Conservation (phyloP, 2,113 vertebrate species). For the Syngnathus scovelli region DNA sequence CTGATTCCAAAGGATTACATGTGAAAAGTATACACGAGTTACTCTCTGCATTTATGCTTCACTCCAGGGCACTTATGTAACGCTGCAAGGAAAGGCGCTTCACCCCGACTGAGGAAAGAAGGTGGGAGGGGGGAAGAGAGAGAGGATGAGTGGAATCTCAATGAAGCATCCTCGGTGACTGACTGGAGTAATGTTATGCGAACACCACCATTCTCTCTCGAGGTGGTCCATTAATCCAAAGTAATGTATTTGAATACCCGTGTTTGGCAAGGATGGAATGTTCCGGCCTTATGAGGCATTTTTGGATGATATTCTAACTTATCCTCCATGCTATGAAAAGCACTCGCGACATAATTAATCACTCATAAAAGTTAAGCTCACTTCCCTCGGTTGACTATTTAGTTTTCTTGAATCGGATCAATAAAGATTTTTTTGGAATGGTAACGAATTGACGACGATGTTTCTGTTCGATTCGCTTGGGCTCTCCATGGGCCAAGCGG, state of each 20-base stretch:
- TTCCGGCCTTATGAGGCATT: background rate
- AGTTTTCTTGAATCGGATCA: no score
- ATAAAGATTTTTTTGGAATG: no score
- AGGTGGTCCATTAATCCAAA: slow-evolving; percentile 19
- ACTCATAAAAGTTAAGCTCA: background rate
- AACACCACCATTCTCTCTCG: slow-evolving; percentile 40
- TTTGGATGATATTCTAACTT: background rate
- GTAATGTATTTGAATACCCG: background rate
- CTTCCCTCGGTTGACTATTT: no score
- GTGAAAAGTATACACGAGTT: slow-evolving; percentile 52
- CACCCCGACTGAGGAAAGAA: slow-evolving; percentile 16
- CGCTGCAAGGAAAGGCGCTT: slow-evolving; percentile 60
- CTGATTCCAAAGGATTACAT: slow-evolving; percentile 58
- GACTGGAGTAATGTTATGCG: slow-evolving; percentile 44
- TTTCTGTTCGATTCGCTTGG: slow-evolving; percentile 9
- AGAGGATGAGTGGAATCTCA: slow-evolving; percentile 64
- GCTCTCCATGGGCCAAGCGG: slow-evolving; percentile 14
- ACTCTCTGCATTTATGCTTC: slow-evolving; percentile 13
- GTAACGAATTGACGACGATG: slow-evolving; percentile 27
- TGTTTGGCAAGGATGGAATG: background rate
- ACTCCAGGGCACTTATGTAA: slow-evolving; percentile 55
- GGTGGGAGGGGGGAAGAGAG: slow-evolving; percentile 25
- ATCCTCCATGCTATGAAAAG: background rate
- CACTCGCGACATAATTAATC: background rate
- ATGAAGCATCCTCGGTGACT: slow-evolving; percentile 53